Conservation (phyloP, 2,797 vertebrate species). For the Amblyraja radiata region DNA sequence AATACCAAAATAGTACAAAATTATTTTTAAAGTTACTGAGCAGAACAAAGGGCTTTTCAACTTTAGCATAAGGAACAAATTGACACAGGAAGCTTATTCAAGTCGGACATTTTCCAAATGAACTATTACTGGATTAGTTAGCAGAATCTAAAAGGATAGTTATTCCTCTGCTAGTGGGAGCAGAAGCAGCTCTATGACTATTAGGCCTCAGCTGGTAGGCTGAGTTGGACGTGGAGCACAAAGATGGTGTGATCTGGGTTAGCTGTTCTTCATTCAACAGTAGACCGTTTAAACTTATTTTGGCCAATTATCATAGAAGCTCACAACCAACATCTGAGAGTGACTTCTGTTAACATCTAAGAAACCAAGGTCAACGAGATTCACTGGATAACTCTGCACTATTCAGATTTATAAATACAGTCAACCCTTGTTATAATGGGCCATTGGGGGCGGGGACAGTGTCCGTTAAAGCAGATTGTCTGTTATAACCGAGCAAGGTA, state of each 20-base stretch:
- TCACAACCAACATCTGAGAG: no score
- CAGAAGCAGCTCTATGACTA: not conserved
- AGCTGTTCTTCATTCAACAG: not conserved
- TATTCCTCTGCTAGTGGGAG: not conserved
- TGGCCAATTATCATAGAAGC: no score
- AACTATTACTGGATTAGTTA: not conserved
- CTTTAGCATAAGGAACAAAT: not conserved
- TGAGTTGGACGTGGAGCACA: not conserved
- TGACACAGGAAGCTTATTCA: not conserved
- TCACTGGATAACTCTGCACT: no score
- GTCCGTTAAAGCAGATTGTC: no score
- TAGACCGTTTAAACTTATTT: no score
- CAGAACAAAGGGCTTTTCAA: not conserved
- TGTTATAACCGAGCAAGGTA: no score
- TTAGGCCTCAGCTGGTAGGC: not conserved
- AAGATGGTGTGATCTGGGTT: not conserved
- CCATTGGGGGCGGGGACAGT: no score
- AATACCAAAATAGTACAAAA: not conserved
- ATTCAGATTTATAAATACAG: no score
- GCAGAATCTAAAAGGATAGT: not conserved
- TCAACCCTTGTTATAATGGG: no score
- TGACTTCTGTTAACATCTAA: no score
- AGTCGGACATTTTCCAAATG: not conserved
- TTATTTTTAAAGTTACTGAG: not conserved
- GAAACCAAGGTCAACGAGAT: no score